phyloP scores from a whole-genome alignment of 2,888 invertebrate species.

The Aproaerema taeniolella region DNA sequence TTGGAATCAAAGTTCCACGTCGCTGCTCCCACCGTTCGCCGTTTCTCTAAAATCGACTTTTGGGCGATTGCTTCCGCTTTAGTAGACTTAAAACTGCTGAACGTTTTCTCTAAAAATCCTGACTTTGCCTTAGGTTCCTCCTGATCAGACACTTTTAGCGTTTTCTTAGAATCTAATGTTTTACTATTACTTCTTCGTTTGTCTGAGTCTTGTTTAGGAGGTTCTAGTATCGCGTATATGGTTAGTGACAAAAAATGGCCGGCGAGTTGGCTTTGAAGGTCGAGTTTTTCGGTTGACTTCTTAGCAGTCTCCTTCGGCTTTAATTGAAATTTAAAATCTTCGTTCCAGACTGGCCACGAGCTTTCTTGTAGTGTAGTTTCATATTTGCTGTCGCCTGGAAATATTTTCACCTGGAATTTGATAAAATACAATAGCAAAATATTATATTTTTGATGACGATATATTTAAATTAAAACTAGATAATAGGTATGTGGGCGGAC shows the following conservation, averaged over 20 bases:
- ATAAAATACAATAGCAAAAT: slow-evolving; percentile 5
- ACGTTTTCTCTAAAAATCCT: slow-evolving; percentile 69
- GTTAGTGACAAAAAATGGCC: slow-evolving; percentile 83
- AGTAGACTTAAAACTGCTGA: slow-evolving; percentile 64
- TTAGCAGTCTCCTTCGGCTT: slow-evolving; percentile 73
- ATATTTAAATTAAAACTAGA: too few relatives aligned
- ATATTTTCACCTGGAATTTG: slow-evolving; percentile 83
- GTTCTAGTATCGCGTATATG: slow-evolving; percentile 81
- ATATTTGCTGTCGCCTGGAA: slow-evolving; percentile 85
- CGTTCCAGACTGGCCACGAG: slow-evolving; percentile 89
- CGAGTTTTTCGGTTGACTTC: slow-evolving; percentile 55
- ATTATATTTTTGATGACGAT: too few relatives aligned
- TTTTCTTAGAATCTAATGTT: slow-evolving; percentile 49
- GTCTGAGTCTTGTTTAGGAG: slow-evolving; percentile 60
- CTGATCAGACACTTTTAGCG: slow-evolving; percentile 55
- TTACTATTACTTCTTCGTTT: slow-evolving; percentile 51
- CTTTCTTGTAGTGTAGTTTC: slow-evolving; percentile 85
- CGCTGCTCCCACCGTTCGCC: slow-evolving; percentile 82
- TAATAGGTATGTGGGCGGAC: too few relatives aligned
- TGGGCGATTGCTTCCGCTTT: slow-evolving; percentile 62
- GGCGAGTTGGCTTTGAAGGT: slow-evolving; percentile 77
- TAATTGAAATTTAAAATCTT: slow-evolving; percentile 84
- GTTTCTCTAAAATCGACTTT: slow-evolving; percentile 76
- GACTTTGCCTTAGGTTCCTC: slow-evolving; percentile 68
- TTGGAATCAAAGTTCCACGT: slow-evolving; percentile 82